These are phyloP conservation scores for Poecilus cupreus DNA, from an alignment of 2,888 invertebrate genomes.

Conservation along the genomic window DNA sequence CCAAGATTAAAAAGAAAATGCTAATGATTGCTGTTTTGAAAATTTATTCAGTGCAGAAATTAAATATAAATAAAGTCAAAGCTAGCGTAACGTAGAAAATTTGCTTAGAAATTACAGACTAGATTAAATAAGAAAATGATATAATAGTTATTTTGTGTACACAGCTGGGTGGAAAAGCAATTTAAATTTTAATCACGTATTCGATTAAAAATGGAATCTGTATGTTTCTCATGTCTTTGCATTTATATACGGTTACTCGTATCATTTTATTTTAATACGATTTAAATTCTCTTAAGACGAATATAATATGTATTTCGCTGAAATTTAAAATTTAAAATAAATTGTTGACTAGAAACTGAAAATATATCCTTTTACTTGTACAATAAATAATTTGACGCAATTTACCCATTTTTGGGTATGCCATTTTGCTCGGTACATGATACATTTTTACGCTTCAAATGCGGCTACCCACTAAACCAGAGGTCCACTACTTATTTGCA, in stretches of 20 bases:
- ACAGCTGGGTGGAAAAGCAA: background rate
- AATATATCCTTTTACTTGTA: too few species aligned
- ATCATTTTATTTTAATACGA: slow-evolving; percentile 26
- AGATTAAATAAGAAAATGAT: slow-evolving; percentile 4
- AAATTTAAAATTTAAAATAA: too few species aligned
- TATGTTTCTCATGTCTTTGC: slow-evolving; percentile 1
- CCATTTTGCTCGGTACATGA: too few species aligned
- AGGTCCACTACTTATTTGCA: too few species aligned
- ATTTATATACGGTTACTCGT: slow-evolving; percentile 1
- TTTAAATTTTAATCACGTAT: slow-evolving; percentile 24
- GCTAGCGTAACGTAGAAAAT: background rate
- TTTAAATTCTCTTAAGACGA: background rate
- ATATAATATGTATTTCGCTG: background rate
- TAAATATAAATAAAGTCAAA: background rate
- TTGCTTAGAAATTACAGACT: background rate
- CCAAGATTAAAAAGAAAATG: too few species aligned
- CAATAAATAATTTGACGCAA: too few species aligned
- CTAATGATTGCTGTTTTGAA: too few species aligned
- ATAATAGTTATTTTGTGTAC: background rate
- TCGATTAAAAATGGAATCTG: slow-evolving; percentile 16
- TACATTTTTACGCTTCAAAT: too few species aligned
- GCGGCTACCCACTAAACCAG: too few species aligned
- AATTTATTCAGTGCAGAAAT: too few species aligned
- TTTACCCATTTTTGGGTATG: too few species aligned
- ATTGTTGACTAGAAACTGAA: too few species aligned